Evolutionary conservation across 2,888 invertebrate genomes (phyloP).

Genomic region (Odontothrips loti): DNA sequence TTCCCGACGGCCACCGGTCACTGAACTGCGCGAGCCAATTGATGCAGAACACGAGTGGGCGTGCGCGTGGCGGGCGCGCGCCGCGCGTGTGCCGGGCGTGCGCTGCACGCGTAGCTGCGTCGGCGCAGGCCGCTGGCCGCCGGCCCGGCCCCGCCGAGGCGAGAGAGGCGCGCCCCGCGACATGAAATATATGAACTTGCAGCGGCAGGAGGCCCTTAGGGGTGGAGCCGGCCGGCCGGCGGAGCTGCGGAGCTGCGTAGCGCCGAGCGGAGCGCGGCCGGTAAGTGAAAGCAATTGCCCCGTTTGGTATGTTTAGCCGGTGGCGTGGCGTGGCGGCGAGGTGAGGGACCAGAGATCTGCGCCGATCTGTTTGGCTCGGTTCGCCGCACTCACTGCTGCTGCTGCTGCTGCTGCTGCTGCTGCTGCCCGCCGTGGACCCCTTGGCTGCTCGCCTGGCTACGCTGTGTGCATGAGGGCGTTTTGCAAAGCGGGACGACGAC

Average conservation of each 20-base stretch:
- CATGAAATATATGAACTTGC: neutral
- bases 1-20: too few relatives aligned
- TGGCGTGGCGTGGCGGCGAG: neutral
- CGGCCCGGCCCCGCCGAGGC: neutral
- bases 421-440: too few relatives aligned
- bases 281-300: slow-evolving; percentile 14
- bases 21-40: neutral
- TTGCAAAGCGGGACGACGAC: too few relatives aligned
- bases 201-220: neutral
- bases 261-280: neutral
- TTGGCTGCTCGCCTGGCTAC: too few relatives aligned
- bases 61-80: neutral
- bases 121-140: neutral
- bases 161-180: neutral
- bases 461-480: too few relatives aligned
- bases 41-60: neutral
- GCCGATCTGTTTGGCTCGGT: neutral
- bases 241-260: neutral
- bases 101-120: neutral
- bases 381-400: too few relatives aligned
- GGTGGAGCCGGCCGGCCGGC: neutral
- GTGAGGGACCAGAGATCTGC: neutral
- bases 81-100: neutral
- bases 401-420: too few relatives aligned
- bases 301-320: slow-evolving; percentile 7